Evolutionary conservation across 2,113 vertebrate species (phyloP), one percentile per base, ranked within the genome.

Genomic region (Chamaea fasciata): DNA sequence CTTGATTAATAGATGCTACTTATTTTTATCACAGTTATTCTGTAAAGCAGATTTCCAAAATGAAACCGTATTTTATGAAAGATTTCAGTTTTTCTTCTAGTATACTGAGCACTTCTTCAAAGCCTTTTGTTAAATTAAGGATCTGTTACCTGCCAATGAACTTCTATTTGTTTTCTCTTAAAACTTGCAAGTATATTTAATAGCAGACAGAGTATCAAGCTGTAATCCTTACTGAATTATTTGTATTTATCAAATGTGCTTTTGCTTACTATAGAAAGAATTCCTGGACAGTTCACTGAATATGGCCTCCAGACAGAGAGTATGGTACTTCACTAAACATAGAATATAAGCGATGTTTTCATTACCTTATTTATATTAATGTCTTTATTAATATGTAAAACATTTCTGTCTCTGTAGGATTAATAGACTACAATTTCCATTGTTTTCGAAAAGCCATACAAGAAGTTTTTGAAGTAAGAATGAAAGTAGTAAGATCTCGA

Each of bases 381-480:
- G 20, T 62, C 21, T 37, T 93, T 63, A 88, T 74, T 95, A 93
- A 96, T 70, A 11, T 15, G 41, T 35, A 59, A 92, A 93, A 80
- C 31, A 44, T 87, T 95, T 94, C 63, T 97, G 37, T 89, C 78
- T 90, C 60, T 89, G 71, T 95, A 99, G 99, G 99, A 86, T 97
- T 99, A 56, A 99, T 99, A 88, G 99, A 99, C 98, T 99, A 99
- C 97, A 99, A 99, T 98, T 99, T 99, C 96, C 99, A 99, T 97
- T 99, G 99, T 95, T 99, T 99, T 93, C 99, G 98, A 95, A 99
- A 99, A 95, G 99, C 99, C 96, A 99, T 99, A 92, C 99, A 99
- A 96, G 99, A 99, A 95, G 99, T 99, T 59, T 99, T 99, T 95
- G 99, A 99, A 87, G 98, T 99, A 62, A 98, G 99, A 47, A 97